phyloP scores from a whole-genome alignment of 2,113 vertebrate species.

The Micromys minutus region DNA sequence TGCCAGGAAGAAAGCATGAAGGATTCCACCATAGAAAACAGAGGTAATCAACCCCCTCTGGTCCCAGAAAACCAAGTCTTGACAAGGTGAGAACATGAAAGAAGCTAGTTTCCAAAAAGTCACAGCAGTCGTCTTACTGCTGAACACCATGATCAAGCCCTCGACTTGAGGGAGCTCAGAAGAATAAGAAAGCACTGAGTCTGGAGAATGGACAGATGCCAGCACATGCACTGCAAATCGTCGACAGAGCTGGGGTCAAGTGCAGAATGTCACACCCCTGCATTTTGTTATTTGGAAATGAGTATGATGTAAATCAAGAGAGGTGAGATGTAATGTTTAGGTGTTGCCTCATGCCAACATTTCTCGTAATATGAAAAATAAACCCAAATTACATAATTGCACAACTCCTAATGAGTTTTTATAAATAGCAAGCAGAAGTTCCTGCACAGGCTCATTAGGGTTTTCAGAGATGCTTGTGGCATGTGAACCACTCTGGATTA shows the following conservation, averaged over 20 bases:
- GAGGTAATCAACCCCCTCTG: neutral
- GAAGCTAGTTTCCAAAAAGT: neutral
- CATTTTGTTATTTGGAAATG: neutral
- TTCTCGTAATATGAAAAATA: neutral
- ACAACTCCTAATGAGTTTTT: neutral
- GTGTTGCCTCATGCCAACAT: neutral
- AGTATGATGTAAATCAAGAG: neutral
- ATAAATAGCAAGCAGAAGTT: neutral
- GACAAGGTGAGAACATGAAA: neutral
- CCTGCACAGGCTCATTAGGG: neutral
- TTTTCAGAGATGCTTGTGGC: neutral
- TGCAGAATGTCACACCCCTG: neutral
- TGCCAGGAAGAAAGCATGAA: neutral
- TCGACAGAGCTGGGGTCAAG: neutral
- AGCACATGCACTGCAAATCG: fast-evolving
- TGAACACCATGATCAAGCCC: neutral
- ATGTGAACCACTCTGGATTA: constrained; percentile 13
- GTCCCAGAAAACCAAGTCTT: neutral
- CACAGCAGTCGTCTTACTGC: neutral
- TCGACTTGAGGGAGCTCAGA: neutral
- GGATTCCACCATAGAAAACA: neutral
- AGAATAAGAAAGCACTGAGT: too few relatives aligned
- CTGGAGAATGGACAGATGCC: neutral
- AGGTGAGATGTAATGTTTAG: neutral
- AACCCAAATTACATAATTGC: constrained; percentile 22